phyloP scores from a whole-genome alignment of 2,113 vertebrate species.

The Crotalus viridis region DNA sequence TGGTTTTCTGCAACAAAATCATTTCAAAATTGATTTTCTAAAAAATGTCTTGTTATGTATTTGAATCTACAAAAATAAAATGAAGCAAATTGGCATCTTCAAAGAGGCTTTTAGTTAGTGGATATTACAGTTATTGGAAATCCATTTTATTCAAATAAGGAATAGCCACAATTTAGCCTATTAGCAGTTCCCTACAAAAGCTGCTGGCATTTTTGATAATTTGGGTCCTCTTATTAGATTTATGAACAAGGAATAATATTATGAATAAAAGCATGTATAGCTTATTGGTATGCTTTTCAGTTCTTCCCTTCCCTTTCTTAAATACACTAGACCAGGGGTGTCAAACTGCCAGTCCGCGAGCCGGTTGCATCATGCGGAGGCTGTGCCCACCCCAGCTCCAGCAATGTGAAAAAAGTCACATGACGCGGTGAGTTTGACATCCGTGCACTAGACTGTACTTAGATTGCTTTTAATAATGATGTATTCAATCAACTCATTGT shows the following conservation, averaged over 20 bases:
- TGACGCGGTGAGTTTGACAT: no score
- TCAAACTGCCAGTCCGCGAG: no score
- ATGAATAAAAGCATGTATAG: neutral
- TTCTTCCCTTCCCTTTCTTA: neutral
- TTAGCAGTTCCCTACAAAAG: neutral
- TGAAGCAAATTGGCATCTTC: constrained; percentile 2
- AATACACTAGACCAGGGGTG: neutral
- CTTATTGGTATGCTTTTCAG: neutral
- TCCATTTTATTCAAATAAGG: neutral
- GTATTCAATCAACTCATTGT: neutral
- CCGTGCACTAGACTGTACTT: neutral
- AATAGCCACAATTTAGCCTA: neutral
- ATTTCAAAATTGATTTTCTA: neutral
- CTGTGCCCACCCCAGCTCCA: no score
- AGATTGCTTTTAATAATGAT: neutral
- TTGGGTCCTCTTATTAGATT: neutral
- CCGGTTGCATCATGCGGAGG: no score
- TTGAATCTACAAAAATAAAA: constrained; percentile 4
- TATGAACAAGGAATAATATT: neutral
- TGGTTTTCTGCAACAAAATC: neutral
- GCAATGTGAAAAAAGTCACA: no score
- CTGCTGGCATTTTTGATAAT: neutral
- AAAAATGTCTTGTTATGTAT: neutral
- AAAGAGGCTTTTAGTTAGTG: neutral
- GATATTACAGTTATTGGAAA: constrained; percentile 5